Conservation (phyloP, 2,888 invertebrate species). For the Megamerina dolium region DNA sequence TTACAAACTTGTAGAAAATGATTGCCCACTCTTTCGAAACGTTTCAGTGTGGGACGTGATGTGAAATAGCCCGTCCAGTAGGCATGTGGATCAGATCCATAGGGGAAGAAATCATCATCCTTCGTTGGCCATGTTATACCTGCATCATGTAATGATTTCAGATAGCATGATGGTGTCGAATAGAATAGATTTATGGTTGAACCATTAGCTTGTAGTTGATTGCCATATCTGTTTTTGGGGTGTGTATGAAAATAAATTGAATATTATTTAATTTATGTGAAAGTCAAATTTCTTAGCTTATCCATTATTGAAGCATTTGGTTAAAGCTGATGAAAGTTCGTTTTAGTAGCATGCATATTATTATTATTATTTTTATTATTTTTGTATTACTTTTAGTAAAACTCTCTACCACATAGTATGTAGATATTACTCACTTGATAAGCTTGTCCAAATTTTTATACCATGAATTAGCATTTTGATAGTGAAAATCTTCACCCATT, state of each 20-base stretch:
- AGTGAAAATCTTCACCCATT: slow-evolving; percentile 90
- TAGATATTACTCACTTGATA: slow-evolving; percentile 63
- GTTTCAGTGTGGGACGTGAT: slow-evolving; percentile 74
- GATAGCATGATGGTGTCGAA: slow-evolving; percentile 80
- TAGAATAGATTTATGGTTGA: slow-evolving; percentile 71
- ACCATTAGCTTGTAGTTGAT: slow-evolving; percentile 50
- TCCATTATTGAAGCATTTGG: too few relatives aligned
- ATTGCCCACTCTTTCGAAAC: slow-evolving; percentile 69
- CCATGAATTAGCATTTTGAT: slow-evolving; percentile 69
- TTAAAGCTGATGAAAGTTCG: slow-evolving; percentile 9
- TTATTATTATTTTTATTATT: background rate
- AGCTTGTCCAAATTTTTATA: slow-evolving; percentile 82
- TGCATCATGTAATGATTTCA: slow-evolving; percentile 68
- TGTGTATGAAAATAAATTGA: background rate
- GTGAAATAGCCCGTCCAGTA: slow-evolving; percentile 94
- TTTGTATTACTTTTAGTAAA: too few relatives aligned
- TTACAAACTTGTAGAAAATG: slow-evolving; percentile 70
- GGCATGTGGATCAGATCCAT: slow-evolving; percentile 74
- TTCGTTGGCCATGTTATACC: slow-evolving; percentile 66
- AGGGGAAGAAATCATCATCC: slow-evolving; percentile 86
- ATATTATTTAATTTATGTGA: background rate
- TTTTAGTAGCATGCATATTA: too few relatives aligned
- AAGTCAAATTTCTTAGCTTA: too few relatives aligned
- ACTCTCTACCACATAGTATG: too few relatives aligned
- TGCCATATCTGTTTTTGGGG: slow-evolving; percentile 35